Evolutionary conservation across 2,113 vertebrate genomes (phyloP).

Genomic region (Barnardius zonarius): DNA sequence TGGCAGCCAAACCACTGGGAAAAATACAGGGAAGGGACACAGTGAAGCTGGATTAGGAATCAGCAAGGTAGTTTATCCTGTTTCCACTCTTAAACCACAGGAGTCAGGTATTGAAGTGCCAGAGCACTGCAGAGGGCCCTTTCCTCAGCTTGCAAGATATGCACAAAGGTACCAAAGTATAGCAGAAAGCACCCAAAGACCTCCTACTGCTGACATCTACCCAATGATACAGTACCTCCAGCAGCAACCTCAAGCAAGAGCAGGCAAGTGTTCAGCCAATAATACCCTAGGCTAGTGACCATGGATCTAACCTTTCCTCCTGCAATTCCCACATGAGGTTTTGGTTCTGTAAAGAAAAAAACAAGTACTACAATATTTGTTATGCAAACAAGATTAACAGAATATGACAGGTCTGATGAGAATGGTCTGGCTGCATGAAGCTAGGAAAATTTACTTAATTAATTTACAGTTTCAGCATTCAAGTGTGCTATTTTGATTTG

Average conservation of each 20-base stretch:
- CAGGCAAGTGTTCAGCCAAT: not conserved
- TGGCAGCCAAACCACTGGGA: not conserved
- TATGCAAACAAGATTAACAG: not conserved
- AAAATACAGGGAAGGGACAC: not conserved
- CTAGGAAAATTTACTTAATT: not conserved
- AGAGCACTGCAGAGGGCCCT: not conserved
- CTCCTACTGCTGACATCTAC: rapidly evolving
- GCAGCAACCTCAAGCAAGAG: not conserved
- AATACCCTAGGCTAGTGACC: not conserved
- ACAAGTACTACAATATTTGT: not conserved
- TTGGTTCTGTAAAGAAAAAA: not conserved
- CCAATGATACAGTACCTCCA: not conserved
- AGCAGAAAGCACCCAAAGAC: not conserved
- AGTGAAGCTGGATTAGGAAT: not conserved
- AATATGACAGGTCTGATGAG: not conserved
- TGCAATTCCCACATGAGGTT: not conserved
- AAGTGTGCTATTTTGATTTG: not conserved
- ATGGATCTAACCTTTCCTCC: not conserved
- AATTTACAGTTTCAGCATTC: not conserved
- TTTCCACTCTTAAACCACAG: not conserved
- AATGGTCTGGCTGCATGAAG: not conserved
- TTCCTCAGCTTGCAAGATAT: not conserved
- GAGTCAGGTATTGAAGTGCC: not conserved
- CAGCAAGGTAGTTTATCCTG: rapidly evolving
- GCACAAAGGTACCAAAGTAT: not conserved